Conservation (phyloP, 1,140 invertebrate species). For the Lepidurus packardi region DNA sequence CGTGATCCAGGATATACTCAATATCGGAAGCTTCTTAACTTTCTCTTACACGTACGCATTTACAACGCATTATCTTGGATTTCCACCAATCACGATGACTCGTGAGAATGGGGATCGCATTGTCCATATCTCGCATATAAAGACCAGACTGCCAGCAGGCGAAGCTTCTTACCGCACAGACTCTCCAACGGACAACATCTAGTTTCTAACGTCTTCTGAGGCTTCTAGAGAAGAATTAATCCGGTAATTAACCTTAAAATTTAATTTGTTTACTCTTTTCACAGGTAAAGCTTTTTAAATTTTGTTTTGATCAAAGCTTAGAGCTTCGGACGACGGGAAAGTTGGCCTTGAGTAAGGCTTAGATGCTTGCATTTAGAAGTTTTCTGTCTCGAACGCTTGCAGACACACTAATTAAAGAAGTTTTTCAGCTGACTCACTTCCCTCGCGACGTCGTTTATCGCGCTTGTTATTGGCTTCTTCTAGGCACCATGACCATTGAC, state of each 20-base stretch:
- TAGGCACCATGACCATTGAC: constrained; percentile 50
- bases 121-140: neutral
- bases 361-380: too few relatives aligned
- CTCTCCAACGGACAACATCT: neutral
- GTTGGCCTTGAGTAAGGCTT: neutral
- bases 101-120: neutral
- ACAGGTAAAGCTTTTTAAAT: neutral
- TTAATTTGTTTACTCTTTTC: too few relatives aligned
- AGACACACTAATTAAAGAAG: neutral
- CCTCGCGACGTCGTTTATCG: neutral
- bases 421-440: neutral
- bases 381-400: too few relatives aligned
- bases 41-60: too few relatives aligned
- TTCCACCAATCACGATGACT: constrained; percentile 13
- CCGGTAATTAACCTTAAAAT: too few relatives aligned
- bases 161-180: neutral
- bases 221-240: too few relatives aligned
- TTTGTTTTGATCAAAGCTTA: neutral
- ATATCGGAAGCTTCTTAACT: too few relatives aligned
- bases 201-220: too few relatives aligned
- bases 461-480: neutral
- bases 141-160: neutral
- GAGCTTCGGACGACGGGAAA: neutral
- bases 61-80: neutral
- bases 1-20: too few relatives aligned